Conservation (phyloP, 2,113 vertebrate genomes). For the Rhinolophus ferrumequinum region DNA sequence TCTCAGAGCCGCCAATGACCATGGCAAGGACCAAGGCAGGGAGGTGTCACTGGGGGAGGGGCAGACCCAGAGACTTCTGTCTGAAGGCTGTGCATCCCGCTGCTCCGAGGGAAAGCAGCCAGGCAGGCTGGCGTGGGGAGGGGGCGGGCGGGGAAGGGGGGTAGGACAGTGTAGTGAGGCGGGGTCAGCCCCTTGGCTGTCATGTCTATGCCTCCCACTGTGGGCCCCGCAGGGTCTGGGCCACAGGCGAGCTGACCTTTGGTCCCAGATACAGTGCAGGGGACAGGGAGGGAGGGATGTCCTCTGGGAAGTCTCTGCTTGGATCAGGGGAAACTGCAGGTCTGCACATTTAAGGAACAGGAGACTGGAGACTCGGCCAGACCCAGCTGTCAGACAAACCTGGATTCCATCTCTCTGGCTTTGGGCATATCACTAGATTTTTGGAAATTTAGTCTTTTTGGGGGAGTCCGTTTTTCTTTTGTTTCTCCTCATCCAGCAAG, state of each 20-base stretch:
- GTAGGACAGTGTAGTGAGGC: rapidly evolving
- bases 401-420: rapidly evolving
- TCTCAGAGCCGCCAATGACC: not conserved
- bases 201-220: not conserved
- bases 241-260: not conserved
- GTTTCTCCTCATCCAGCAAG: not conserved
- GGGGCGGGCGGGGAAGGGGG: not conserved
- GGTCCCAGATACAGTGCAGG: not conserved
- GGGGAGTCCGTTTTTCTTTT: not conserved
- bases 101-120: not conserved
- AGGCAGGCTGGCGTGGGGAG: rapidly evolving
- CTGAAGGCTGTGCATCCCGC: not conserved
- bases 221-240: not conserved
- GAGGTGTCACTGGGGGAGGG: not conserved
- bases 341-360: rapidly evolving
- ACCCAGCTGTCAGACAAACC: rapidly evolving
- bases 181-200: not conserved
- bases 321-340: not conserved
- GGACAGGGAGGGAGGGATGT: too few species aligned
- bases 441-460: not conserved
- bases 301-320: not conserved
- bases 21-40: too few species aligned
- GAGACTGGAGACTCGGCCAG: not conserved
- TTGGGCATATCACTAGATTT: rapidly evolving
- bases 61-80: not conserved